Conservation (phyloP, 2,888 invertebrate genomes). For the Lapara coniferarum region DNA sequence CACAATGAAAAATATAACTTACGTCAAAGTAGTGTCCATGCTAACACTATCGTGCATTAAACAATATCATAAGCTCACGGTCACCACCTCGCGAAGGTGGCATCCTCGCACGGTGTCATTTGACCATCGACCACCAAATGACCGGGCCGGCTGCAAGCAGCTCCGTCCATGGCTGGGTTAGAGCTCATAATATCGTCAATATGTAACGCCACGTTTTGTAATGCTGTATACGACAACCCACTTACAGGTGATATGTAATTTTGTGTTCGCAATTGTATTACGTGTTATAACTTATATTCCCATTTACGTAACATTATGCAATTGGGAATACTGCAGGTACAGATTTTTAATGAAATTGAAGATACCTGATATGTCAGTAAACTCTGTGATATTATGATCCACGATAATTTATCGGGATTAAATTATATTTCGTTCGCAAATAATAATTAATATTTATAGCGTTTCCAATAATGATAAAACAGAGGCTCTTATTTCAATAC, state of each 20-base stretch:
- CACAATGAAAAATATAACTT: too few species aligned
- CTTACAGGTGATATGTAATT: constrained; percentile 44
- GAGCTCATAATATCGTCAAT: constrained; percentile 71
- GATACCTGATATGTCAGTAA: too few species aligned
- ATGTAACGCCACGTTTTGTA: constrained; percentile 74
- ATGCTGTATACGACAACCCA: constrained; percentile 60
- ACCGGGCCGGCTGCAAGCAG: constrained; percentile 21
- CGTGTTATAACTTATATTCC: too few species aligned
- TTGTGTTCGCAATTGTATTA: background rate
- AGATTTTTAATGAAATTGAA: too few species aligned
- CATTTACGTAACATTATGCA: too few species aligned
- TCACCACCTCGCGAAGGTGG: constrained; percentile 30
- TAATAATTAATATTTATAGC: too few species aligned
- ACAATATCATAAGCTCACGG: constrained; percentile 29
- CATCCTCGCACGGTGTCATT: constrained; percentile 32
- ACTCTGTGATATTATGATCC: too few species aligned
- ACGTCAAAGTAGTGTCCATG: constrained; percentile 6
- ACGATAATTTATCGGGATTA: too few species aligned
- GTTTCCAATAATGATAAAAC: too few species aligned
- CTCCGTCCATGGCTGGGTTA: constrained; percentile 61
- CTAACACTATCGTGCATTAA: constrained; percentile 47
- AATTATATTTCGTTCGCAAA: too few species aligned
- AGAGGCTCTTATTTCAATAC: too few species aligned
- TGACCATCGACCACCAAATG: constrained; percentile 35
- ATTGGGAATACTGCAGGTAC: too few species aligned